Conservation (phyloP, 2,113 vertebrate species). For the Callaeas wilsoni region DNA sequence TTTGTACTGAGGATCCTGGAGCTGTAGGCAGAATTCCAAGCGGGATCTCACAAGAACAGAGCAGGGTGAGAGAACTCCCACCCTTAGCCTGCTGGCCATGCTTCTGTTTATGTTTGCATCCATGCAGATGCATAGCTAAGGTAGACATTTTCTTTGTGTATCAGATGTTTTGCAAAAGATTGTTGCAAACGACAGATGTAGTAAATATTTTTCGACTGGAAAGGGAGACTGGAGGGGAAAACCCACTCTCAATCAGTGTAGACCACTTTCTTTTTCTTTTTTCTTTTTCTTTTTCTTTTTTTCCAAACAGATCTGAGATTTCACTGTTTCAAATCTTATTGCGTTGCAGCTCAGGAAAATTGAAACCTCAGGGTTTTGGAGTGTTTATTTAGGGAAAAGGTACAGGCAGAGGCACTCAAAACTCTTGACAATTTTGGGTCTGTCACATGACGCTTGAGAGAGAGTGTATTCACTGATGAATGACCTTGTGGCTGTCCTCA, state of each 20-base stretch:
- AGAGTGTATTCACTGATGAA: conserved; percentile 20
- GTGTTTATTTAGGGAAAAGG: neutral
- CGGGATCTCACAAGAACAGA: neutral
- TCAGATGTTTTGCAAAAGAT: neutral
- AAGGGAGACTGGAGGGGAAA: neutral
- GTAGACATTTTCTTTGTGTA: neutral
- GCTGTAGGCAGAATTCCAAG: neutral
- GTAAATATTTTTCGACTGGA: neutral
- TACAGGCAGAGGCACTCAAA: neutral
- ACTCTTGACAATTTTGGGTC: neutral
- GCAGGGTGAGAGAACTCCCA: neutral
- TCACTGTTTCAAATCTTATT: neutral
- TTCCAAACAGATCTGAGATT: neutral
- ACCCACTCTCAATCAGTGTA: neutral
- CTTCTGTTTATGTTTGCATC: neutral
- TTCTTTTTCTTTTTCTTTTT: neutral
- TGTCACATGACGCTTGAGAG: neutral
- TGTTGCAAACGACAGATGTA: neutral
- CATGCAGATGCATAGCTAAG: neutral
- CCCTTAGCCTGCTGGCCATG: neutral
- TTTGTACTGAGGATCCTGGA: neutral
- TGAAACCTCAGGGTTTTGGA: neutral
- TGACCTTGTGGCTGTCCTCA: conserved; percentile 47
- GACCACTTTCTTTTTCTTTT: neutral
- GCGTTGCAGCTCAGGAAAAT: neutral